Evolutionary conservation across 2,113 vertebrate species (phyloP).

Genomic region (Dromas ardeola): DNA sequence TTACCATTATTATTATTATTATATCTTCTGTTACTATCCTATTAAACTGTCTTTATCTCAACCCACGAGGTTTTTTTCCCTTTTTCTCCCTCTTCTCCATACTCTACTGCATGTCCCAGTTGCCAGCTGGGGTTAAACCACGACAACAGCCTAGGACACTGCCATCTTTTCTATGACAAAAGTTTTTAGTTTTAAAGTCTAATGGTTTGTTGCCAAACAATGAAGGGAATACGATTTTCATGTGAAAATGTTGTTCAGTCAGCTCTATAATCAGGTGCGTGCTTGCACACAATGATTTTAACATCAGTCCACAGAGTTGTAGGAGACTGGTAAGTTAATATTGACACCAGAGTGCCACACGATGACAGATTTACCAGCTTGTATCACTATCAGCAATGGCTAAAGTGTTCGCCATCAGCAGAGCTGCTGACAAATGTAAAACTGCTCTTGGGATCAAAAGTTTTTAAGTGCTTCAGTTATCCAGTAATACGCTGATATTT

Average conservation of each 20-base stretch:
- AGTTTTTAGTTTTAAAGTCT: neutral
- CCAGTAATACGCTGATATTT: neutral
- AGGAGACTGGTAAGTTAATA: neutral
- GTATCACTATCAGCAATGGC: neutral
- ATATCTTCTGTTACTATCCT: neutral
- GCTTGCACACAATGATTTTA: neutral
- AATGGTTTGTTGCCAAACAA: neutral
- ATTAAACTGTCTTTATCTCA: neutral
- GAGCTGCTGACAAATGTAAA: slow-evolving; percentile 19
- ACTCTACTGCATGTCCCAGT: neutral
- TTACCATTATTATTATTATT: neutral
- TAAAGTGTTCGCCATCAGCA: neutral
- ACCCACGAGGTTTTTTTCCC: neutral
- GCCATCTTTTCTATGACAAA: neutral
- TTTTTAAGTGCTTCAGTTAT: neutral
- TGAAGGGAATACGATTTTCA: neutral
- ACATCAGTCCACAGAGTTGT: neutral
- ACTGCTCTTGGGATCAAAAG: neutral
- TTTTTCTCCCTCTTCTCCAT: neutral
- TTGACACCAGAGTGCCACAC: neutral
- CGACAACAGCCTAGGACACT: neutral
- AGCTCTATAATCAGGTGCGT: neutral
- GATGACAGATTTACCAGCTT: neutral
- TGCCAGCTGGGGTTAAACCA: neutral
- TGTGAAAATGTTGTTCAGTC: neutral